Evolutionary conservation across 2,113 vertebrate species (phyloP).

Genomic region (Thamnaconus septentrionalis): DNA sequence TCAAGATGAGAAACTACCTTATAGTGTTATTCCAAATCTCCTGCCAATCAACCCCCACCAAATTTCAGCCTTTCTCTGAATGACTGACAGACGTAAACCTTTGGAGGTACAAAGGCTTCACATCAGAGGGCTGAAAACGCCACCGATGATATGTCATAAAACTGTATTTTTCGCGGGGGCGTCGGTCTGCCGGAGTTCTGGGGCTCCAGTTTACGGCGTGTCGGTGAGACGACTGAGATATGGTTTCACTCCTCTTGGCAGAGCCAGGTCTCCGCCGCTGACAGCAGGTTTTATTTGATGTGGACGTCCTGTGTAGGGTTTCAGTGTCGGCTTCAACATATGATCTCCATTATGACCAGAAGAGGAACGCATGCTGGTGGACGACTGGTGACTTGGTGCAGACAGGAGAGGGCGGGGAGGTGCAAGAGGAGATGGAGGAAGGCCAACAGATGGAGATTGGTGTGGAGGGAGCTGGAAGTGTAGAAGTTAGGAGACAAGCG

Average conservation of each 20-base stretch:
- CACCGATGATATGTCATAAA: neutral
- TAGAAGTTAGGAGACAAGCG: conserved; percentile 19
- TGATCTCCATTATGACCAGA: conserved; percentile 78
- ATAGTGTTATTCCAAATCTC: conserved; percentile 3
- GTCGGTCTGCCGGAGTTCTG: neutral
- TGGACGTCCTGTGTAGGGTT: conserved; percentile 74
- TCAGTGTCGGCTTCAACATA: conserved; percentile 74
- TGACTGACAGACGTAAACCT: neutral
- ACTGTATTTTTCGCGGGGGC: neutral
- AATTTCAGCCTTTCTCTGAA: neutral
- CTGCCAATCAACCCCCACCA: neutral
- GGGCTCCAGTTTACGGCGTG: conserved; percentile 63
- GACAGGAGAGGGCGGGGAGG: conserved; percentile 36
- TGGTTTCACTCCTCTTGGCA: conserved; percentile 67
- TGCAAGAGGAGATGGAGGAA: conserved; percentile 52
- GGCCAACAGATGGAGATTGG: conserved; percentile 50
- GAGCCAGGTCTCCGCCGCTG: conserved; percentile 63
- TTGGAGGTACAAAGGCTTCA: no score
- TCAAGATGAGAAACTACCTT: conserved; percentile 2
- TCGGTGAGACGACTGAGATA: conserved; percentile 66
- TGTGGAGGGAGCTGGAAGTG: conserved; percentile 12
- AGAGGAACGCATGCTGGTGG: conserved; percentile 63
- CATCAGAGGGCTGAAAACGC: conserved; percentile 11
- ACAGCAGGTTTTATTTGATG: conserved; percentile 79
- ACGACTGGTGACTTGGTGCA: conserved; percentile 65